A percentile compares a stretch with the other conserved stretches of the same genome.
Evolutionary conservation across 1,140 invertebrate genomes (phyloP).

Genomic region (Bombus cullumanus): DNA sequence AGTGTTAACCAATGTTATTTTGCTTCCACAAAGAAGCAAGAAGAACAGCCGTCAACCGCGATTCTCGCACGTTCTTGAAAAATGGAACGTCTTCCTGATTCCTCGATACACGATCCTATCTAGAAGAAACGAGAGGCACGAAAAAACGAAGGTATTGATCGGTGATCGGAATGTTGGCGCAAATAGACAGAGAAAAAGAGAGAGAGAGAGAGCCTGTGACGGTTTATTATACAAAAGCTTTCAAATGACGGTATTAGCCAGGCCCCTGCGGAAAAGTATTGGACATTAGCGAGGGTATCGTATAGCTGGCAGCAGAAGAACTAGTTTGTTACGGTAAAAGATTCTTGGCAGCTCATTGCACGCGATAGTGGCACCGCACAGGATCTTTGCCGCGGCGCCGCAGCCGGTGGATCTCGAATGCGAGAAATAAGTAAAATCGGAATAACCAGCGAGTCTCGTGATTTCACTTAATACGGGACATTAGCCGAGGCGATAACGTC

Average conservation of each 20-base stretch:
- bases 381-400: constrained; percentile 35
- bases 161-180: constrained; percentile 23
- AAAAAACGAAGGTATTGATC: constrained; percentile 8
- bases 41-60: neutral
- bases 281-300: constrained; percentile 55
- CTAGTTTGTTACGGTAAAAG: constrained; percentile 64
- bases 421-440: constrained; percentile 39
- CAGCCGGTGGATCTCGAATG: constrained; percentile 46
- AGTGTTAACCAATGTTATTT: neutral
- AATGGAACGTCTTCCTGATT: constrained; percentile 6
- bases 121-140: neutral
- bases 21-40: neutral
- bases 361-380: constrained; percentile 36
- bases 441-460: constrained; percentile 16
- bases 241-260: constrained; percentile 41
- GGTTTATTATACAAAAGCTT: constrained; percentile 50
- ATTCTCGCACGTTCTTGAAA: neutral
- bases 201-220: constrained; percentile 1
- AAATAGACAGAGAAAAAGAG: neutral
- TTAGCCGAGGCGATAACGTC: constrained; percentile 47
- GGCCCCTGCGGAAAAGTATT: constrained; percentile 44
- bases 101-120: neutral
- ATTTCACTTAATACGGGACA: constrained; percentile 51
- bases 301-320: constrained; percentile 51
- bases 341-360: constrained; percentile 58